Conservation (phyloP, 2,888 invertebrate genomes). For the Petrophora chlorosata region DNA sequence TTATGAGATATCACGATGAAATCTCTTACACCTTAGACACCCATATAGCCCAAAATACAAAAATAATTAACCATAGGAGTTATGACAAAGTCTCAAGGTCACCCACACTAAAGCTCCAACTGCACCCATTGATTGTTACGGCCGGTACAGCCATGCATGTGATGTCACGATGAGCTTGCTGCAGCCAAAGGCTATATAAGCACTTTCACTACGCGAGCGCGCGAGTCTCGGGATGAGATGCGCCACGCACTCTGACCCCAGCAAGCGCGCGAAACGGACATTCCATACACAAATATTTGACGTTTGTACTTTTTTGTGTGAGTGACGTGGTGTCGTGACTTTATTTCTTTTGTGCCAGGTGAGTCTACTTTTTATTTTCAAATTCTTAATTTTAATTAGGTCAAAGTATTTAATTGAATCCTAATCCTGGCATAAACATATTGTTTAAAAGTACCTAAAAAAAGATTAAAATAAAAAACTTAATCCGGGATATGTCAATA, state of each 20-base stretch:
- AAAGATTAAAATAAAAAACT: too few species aligned
- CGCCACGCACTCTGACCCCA: constrained; percentile 73
- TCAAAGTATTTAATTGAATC: too few species aligned
- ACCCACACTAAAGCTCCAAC: constrained; percentile 22
- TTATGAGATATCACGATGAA: too few species aligned
- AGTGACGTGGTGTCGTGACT: constrained; percentile 69
- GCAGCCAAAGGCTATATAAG: constrained; percentile 77
- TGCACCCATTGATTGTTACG: constrained; percentile 45
- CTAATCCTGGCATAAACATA: too few species aligned
- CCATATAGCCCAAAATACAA: too few species aligned
- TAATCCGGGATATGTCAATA: too few species aligned
- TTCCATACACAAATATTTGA: constrained; percentile 20
- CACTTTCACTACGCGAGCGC: constrained; percentile 74
- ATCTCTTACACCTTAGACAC: too few species aligned
- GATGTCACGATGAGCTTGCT: constrained; percentile 59
- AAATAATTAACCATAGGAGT: too few species aligned
- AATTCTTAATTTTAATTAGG: constrained; percentile 7
- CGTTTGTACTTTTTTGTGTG: constrained; percentile 50
- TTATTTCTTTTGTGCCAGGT: constrained; percentile 64
- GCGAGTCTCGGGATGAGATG: constrained; percentile 72
- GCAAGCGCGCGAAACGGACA: constrained; percentile 50
- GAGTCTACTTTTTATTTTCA: constrained; percentile 44
- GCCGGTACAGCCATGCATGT: constrained; percentile 39
- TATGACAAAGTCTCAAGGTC: constrained; percentile 17
- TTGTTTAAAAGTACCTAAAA: too few species aligned